A percentile compares a stretch with the other conserved stretches of the same genome.
These are phyloP conservation scores for Phaedon cochleariae DNA, from an alignment of 2,888 invertebrate genomes.

Conservation along the genomic window DNA sequence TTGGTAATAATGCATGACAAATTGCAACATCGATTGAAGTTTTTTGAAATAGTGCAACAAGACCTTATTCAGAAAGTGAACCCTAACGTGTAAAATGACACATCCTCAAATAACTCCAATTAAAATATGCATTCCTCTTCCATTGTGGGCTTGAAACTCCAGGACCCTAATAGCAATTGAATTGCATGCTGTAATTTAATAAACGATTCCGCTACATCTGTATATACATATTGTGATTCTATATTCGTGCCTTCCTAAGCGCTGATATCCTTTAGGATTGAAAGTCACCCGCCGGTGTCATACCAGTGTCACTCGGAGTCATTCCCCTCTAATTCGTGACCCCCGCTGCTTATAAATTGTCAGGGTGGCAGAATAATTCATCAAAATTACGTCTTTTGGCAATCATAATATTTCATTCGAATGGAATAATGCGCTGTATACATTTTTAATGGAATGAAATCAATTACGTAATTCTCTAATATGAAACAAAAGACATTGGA, in stretches of 20 bases:
- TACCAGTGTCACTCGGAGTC: conserved; percentile 51
- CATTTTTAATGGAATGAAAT: conserved; percentile 11
- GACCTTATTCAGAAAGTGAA: too few species aligned
- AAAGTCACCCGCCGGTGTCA: conserved; percentile 52
- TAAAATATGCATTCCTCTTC: conserved; percentile 44
- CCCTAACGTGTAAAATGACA: too few species aligned
- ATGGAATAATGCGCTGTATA: conserved; percentile 4
- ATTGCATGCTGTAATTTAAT: conserved; percentile 59
- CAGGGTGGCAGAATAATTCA: conserved; percentile 58
- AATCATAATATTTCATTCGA: conserved; percentile 21
- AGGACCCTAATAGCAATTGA: conserved; percentile 53
- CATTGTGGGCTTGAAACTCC: conserved; percentile 41
- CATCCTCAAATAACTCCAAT: conserved; percentile 28
- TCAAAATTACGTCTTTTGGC: conserved; percentile 51
- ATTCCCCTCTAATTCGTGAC: conserved; percentile 48
- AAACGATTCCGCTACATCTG: conserved; percentile 56
- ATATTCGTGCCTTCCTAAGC: conserved; percentile 52
- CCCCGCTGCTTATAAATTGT: conserved; percentile 59
- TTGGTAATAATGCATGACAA: too few species aligned
- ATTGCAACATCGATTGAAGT: too few species aligned
- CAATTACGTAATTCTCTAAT: too few species aligned
- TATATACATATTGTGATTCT: conserved; percentile 61
- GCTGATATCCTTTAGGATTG: conserved; percentile 55
- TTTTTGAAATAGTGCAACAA: too few species aligned
- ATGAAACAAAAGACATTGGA: background rate